Evolutionary conservation across 1,140 invertebrate species (phyloP).

Genomic region (Hyposmocoma kahamanoa): DNA sequence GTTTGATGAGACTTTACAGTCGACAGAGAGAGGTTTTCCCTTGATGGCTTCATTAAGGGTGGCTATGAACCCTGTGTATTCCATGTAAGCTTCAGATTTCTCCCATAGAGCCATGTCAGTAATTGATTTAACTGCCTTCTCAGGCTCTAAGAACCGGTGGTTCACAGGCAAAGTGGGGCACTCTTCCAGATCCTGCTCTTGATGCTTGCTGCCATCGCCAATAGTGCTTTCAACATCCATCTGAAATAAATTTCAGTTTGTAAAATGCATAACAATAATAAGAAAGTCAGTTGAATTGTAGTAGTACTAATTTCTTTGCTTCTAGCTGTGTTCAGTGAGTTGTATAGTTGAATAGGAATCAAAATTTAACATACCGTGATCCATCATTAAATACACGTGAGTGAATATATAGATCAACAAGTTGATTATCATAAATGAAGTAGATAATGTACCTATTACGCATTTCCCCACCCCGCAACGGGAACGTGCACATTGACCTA

Average conservation of each 20-base stretch:
- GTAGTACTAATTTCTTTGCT: slow-evolving; percentile 1
- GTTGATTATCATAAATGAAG: not conserved
- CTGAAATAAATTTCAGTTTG: slow-evolving; percentile 23
- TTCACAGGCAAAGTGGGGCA: slow-evolving; percentile 33
- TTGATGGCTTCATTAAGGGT: slow-evolving; percentile 90
- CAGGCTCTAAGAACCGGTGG: slow-evolving; percentile 79
- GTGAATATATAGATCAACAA: not conserved
- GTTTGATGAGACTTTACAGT: slow-evolving; percentile 77
- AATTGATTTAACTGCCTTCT: slow-evolving; percentile 80
- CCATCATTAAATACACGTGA: too few species aligned
- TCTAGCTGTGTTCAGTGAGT: too few species aligned
- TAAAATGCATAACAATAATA: too few species aligned
- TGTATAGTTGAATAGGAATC: too few species aligned
- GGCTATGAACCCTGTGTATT: slow-evolving; percentile 91
- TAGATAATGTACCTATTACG: not conserved
- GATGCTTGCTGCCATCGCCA: slow-evolving; percentile 45
- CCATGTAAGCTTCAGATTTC: slow-evolving; percentile 88
- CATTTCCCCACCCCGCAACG: not conserved
- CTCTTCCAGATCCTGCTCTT: slow-evolving; percentile 19
- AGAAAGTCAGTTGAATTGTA: not conserved
- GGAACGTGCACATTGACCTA: not conserved
- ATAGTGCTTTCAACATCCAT: slow-evolving; percentile 46
- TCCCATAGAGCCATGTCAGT: slow-evolving; percentile 87
- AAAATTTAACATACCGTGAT: too few species aligned
- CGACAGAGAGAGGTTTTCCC: slow-evolving; percentile 81